A percentile compares a stretch with the other conserved stretches of the same genome.
Evolutionary conservation across 2,797 vertebrate species (phyloP).

Genomic region (Enteromius fasciolatus): DNA sequence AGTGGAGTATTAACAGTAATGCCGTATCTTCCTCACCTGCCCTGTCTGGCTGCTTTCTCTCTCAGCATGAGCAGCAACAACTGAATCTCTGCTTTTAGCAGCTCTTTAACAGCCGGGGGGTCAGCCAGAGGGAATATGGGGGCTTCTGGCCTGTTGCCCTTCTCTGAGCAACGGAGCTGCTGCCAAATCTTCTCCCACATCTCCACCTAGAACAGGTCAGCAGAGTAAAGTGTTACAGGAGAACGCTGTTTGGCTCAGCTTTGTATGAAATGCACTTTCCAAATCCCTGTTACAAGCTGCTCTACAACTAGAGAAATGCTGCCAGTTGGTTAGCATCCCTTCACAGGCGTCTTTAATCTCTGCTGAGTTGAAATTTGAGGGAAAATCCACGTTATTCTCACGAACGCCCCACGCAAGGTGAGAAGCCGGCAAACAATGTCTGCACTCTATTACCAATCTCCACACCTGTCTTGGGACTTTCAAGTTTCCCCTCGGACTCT

Average conservation of each 20-base stretch:
- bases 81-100: constrained; percentile 76
- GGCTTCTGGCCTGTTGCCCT: constrained; percentile 29
- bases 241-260: constrained; percentile 3
- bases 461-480: constrained; percentile 50
- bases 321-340: constrained; percentile 20
- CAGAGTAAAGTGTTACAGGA: constrained; percentile 26
- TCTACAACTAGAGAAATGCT: background rate
- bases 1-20: background rate
- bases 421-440: constrained; percentile 23
- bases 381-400: background rate
- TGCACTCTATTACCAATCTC: constrained; percentile 51
- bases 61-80: constrained; percentile 74
- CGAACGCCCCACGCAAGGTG: background rate
- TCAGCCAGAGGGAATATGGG: constrained; percentile 67
- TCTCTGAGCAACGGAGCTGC: constrained; percentile 54
- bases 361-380: background rate
- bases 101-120: constrained; percentile 72
- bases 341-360: constrained; percentile 1
- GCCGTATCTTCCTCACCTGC: constrained; percentile 70
- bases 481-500: constrained; percentile 17
- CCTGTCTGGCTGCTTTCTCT: constrained; percentile 70
- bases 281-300: constrained; percentile 14
- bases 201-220: constrained; percentile 64
- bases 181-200: constrained; percentile 69
- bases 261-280: constrained; percentile 21